phyloP scores from a whole-genome alignment of 2,113 vertebrate species.

The Argyrosomus japonicus region DNA sequence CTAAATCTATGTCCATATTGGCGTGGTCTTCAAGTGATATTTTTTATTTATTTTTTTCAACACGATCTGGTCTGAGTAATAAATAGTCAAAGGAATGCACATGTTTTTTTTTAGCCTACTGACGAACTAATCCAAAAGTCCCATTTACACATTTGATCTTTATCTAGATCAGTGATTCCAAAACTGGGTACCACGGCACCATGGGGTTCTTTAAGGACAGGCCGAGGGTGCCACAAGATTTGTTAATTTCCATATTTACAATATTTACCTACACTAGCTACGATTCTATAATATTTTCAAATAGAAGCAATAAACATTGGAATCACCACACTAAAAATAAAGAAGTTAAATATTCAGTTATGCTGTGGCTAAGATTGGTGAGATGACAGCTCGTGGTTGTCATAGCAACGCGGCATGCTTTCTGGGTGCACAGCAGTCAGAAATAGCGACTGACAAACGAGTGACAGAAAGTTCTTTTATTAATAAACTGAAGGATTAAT shows the following conservation, averaged over 20 bases:
- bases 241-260: not conserved
- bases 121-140: not conserved
- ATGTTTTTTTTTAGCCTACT: not conserved
- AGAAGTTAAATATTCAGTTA: not conserved
- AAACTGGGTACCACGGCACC: not conserved
- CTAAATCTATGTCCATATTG: no score
- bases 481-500: no score
- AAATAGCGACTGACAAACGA: constrained; percentile 26
- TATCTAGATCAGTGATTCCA: constrained; percentile 1
- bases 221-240: not conserved
- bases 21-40: not conserved
- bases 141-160: not conserved
- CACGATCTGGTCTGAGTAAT: not conserved
- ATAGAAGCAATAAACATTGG: not conserved
- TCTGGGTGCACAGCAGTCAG: constrained; percentile 35
- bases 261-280: no score
- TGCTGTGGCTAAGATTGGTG: not conserved
- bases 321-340: not conserved
- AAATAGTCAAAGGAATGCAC: no score
- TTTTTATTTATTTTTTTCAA: not conserved
- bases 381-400: constrained; percentile 19
- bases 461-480: not conserved
- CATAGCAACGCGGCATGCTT: constrained; percentile 34
- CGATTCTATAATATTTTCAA: not conserved
- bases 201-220: not conserved